Base-by-base conservation (phyloP, 2,113 vertebrate genomes). In the Pomatorhinus ruficollis region DNA sequence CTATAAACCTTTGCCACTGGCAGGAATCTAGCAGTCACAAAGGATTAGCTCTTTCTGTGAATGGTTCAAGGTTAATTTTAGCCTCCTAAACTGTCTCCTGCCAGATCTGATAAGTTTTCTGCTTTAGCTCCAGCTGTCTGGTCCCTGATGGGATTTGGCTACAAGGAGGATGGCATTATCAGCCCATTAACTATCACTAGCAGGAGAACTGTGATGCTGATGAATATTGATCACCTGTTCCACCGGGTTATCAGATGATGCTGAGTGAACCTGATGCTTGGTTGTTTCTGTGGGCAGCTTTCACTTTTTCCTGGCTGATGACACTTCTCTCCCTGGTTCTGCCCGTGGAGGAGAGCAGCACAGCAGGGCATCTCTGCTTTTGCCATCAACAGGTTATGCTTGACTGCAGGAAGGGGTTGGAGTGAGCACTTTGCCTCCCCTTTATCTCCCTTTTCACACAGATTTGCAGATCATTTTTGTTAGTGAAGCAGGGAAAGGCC, bases 151-250 rank as follows among this genome's bases (percentile, higher is more conserved):
- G 96, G 95, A 96, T 96, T 95, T 94, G 96, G 93, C 94, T 96
- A 79, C 72, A 71, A 95, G 93, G 91, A 97, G 82, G 80, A 94
- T 96, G 96, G 89, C 96, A 96, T 97, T 96, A 97, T 96, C 96
- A 96, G 88, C 93, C 95, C 91, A 94, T 98, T 98, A 97, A 95
- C 94, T 89, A 97, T 96, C 95, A 97, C 92, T 89, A 90, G 91
- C 88, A 90, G 80, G 84, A 83, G 69, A 95, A 89, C 87, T 74
- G 77, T 97, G 96, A 97, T 82, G 83, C 80, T 97, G 97, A 97
- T 97, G 93, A 97, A 96, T 97, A 97, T 97, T 97, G 98, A 97
- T 97, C 94, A 91, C 89, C 83, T 87, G 87, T 90, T 97, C 95
- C 66, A 49, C 4, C 2, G 91, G 92, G 92, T 95, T 97, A 96